Evolutionary conservation across 2,797 vertebrate genomes (phyloP).

Genomic region (Pteronotus mesoamericanus): DNA sequence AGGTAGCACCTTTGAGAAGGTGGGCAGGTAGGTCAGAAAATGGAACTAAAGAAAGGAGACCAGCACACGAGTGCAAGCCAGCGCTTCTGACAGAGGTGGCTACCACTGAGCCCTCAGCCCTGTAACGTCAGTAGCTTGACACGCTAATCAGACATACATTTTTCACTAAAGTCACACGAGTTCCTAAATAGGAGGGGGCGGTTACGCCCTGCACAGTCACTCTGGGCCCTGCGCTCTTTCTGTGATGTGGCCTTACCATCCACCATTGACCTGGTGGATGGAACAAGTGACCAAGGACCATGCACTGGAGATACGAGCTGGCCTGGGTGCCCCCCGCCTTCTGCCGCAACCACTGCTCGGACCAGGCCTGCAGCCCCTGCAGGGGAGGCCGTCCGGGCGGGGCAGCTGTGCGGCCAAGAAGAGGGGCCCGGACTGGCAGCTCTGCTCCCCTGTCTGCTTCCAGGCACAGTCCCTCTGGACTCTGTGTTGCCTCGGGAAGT

Average conservation of each 20-base stretch:
- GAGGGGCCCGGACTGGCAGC: rapidly evolving
- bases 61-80: rapidly evolving
- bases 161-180: background rate
- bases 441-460: background rate
- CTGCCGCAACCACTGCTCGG: too few relatives aligned
- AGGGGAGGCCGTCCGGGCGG: rapidly evolving
- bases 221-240: background rate
- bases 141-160: rapidly evolving
- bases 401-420: rapidly evolving
- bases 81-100: rapidly evolving
- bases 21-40: too few relatives aligned
- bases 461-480: background rate
- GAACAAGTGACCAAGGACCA: rapidly evolving
- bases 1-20: background rate
- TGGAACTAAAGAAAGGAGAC: background rate
- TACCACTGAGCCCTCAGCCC: rapidly evolving
- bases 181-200: too few relatives aligned
- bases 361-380: rapidly evolving
- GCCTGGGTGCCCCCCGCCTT: rapidly evolving
- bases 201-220: rapidly evolving
- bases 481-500: background rate
- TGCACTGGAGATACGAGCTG: rapidly evolving
- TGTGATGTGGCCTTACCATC: rapidly evolving
- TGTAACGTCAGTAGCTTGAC: rapidly evolving
- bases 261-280: rapidly evolving